Evolutionary conservation across 2,888 invertebrate species (phyloP).

Genomic region (Campopleginae sp.): DNA sequence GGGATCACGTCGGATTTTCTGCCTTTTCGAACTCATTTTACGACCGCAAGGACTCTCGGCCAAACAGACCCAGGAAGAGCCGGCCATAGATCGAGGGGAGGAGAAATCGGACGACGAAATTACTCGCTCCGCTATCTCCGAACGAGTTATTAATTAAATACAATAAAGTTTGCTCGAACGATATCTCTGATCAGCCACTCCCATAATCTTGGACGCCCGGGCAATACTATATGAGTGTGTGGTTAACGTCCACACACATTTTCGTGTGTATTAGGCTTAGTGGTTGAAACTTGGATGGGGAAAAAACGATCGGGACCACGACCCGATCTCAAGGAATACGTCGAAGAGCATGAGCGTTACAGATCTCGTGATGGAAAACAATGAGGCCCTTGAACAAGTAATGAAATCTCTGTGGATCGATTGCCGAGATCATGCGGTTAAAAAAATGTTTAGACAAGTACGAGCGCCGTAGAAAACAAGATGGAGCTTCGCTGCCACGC

Average conservation of each 20-base stretch:
- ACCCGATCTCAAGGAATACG: not conserved
- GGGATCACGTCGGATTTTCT: not conserved
- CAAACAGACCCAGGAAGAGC: slow-evolving; percentile 50
- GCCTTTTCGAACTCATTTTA: not conserved
- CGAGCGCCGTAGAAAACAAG: not conserved
- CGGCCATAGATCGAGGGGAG: slow-evolving; percentile 40
- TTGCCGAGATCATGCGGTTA: slow-evolving; percentile 38
- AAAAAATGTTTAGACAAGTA: slow-evolving; percentile 20
- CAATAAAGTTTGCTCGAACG: slow-evolving; percentile 79
- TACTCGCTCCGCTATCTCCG: slow-evolving; percentile 78
- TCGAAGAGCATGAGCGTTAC: not conserved
- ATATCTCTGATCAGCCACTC: slow-evolving; percentile 81
- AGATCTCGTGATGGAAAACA: slow-evolving; percentile 35
- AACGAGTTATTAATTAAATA: slow-evolving; percentile 81
- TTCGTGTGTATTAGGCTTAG: slow-evolving; percentile 1
- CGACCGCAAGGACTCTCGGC: not conserved
- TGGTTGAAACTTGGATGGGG: slow-evolving; percentile 41
- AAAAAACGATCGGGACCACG: slow-evolving; percentile 33
- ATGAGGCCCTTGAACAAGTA: slow-evolving; percentile 55
- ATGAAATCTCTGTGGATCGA: slow-evolving; percentile 54
- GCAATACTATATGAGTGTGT: slow-evolving; percentile 10
- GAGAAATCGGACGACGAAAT: slow-evolving; percentile 75
- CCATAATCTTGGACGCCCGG: slow-evolving; percentile 65
- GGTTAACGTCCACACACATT: not conserved
- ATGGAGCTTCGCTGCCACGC: not conserved